Evolutionary conservation across 1,140 invertebrate species (phyloP).

Genomic region (Thaumetopoea pityocampa): DNA sequence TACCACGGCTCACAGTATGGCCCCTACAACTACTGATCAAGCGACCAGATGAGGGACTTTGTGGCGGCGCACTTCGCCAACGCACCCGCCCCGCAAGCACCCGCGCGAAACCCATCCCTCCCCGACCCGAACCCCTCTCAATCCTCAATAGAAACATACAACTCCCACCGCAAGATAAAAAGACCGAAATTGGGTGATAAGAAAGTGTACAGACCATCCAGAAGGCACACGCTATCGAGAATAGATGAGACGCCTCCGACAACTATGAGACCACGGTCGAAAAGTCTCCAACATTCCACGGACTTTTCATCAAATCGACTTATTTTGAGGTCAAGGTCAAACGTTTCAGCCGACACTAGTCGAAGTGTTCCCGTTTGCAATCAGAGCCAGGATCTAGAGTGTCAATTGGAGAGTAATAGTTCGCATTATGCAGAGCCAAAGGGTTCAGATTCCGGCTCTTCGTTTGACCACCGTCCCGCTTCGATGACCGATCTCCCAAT

Average conservation of each 20-base stretch:
- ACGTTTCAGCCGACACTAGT: conserved; percentile 60
- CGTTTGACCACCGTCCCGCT: conserved; percentile 38
- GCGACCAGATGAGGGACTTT: conserved; percentile 69
- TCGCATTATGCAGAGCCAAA: conserved; percentile 61
- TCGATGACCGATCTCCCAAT: conserved; percentile 58
- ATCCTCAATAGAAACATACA: conserved; percentile 45
- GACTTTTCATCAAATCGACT: conserved; percentile 54
- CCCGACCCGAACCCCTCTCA: conserved; percentile 27
- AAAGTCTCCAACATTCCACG: conserved; percentile 49
- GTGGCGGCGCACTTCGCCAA: conserved; percentile 56
- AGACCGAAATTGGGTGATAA: conserved; percentile 47
- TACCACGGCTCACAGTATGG: conserved; percentile 95
- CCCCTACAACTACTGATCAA: conserved; percentile 90
- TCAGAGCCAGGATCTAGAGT: conserved; percentile 44
- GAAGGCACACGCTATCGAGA: conserved; percentile 58
- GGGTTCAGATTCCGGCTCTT: conserved; percentile 42
- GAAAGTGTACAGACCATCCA: conserved; percentile 52
- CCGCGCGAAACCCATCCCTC: conserved; percentile 54
- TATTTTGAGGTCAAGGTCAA: conserved; percentile 46
- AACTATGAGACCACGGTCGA: conserved; percentile 37
- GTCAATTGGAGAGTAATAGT: conserved; percentile 36
- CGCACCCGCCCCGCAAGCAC: conserved; percentile 60
- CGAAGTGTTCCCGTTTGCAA: conserved; percentile 62
- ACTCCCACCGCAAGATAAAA: conserved; percentile 55
- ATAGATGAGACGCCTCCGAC: conserved; percentile 61